Conservation (phyloP, 2,888 invertebrate species). For the Lasius fuliginosus region DNA sequence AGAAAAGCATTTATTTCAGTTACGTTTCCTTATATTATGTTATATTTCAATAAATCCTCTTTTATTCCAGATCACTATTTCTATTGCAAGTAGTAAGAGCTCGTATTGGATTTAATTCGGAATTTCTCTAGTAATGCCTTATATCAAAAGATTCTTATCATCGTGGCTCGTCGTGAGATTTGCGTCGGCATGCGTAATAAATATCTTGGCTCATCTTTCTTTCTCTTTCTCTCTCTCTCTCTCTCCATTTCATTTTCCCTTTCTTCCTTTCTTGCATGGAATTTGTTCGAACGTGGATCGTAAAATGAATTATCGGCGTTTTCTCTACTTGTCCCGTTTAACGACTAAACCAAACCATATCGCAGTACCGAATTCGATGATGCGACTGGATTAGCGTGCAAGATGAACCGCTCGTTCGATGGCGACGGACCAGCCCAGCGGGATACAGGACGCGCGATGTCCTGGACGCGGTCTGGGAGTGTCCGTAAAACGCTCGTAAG, state of each 20-base stretch:
- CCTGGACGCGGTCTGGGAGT: slow-evolving; percentile 76
- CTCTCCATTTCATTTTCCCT: background rate
- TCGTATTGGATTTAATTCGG: background rate
- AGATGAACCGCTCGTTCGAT: slow-evolving; percentile 68
- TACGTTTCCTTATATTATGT: background rate
- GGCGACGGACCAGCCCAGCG: slow-evolving; percentile 71
- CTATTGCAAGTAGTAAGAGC: background rate
- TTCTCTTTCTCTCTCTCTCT: background rate
- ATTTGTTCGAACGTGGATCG: slow-evolving; percentile 39
- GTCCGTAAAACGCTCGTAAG: slow-evolving; percentile 63
- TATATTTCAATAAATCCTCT: background rate
- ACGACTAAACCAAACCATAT: slow-evolving; percentile 5
- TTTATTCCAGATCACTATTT: background rate
- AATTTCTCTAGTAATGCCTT: background rate
- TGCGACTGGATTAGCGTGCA: slow-evolving; percentile 62
- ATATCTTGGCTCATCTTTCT: slow-evolving; percentile 1
- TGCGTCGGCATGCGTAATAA: slow-evolving; percentile 2
- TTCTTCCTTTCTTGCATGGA: background rate
- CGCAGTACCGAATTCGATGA: slow-evolving; percentile 52
- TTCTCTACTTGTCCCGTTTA: slow-evolving; percentile 58
- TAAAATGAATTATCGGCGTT: slow-evolving; percentile 75
- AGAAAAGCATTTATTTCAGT: background rate
- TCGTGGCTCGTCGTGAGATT: background rate
- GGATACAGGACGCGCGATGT: slow-evolving; percentile 77
- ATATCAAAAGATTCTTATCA: background rate